Base-by-base conservation (phyloP, 2,888 invertebrate species). In the Scaptomyza parva region DNA sequence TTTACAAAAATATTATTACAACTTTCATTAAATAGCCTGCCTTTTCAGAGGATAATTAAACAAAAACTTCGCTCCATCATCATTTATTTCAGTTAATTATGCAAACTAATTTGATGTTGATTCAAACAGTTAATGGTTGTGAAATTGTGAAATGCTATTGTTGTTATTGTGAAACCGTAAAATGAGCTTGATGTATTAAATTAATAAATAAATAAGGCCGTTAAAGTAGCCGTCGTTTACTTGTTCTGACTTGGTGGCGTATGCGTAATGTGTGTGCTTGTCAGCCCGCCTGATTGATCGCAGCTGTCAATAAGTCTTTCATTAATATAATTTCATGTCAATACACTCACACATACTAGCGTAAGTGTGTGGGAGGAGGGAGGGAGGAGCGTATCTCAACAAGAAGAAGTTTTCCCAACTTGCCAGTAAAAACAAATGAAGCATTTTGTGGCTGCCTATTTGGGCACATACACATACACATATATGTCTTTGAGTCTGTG, bases 221-320 rank as follows among this genome's bases (percentile, higher is more conserved):
- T 85, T 76, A 59, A 71, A 54, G 68, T 14, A 48, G 45, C 33
- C 33, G 50, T 24, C 44, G 17, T 37, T n/a, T n/a, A n/a, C 17
- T 54, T 41, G 26, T 9, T 41, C 24, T 30, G 65, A 30, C 20
- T 39, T 22, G 47, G 35, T 40, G 70, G 51, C 61, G 59, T 64
- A 70, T 67, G 40, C 70, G 66, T 70, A 67, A 69, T 76, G 40
- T 80, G 40, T 80, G 72, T 80, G 70, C 71, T 66, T 74, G 75
- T 61, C 71, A 65, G 65, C 47, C 28, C 61, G 47, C 30, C 77
- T 89, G 90, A 89, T 89, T 90, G 89, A 89, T 89, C 77, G 82
- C 75, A 77, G 87, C 89, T 90, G 90, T 89, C 89, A 89, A 89
- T 89, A 89, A 82, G 82, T 89, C 82, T 80, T 84, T 78, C 86